A percentile compares a stretch with the other conserved stretches of the same genome.
Evolutionary conservation across 2,797 vertebrate genomes (phyloP).

Genomic region (Siniperca scherzeri): DNA sequence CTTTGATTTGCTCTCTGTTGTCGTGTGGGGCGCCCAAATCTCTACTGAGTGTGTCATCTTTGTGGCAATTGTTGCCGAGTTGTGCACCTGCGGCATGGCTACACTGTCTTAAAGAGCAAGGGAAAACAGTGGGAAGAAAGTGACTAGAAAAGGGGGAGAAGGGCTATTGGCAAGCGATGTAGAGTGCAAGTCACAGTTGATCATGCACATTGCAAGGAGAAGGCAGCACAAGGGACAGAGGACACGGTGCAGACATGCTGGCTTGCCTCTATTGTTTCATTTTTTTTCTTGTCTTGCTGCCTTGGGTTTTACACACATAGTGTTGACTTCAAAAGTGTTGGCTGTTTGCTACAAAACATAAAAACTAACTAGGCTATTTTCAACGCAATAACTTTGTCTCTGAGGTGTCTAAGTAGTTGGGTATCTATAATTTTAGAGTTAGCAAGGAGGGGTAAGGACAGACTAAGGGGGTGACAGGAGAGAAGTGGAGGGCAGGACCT

Average conservation of each 20-base stretch:
- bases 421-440: constrained; percentile 11
- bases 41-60: constrained; percentile 49
- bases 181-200: constrained; percentile 61
- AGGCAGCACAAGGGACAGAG: constrained; percentile 43
- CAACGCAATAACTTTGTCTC: not conserved
- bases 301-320: constrained; percentile 25
- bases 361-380: constrained; percentile 18
- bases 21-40: constrained; percentile 6
- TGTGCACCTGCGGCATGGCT: constrained; percentile 53
- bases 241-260: constrained; percentile 55
- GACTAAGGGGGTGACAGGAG: constrained; percentile 3
- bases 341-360: constrained; percentile 12
- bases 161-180: constrained; percentile 40
- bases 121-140: constrained; percentile 17
- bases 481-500: constrained; percentile 34
- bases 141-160: constrained; percentile 35
- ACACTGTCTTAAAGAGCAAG: constrained; percentile 35
- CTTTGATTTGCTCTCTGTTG: constrained; percentile 61
- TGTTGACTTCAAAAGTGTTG: constrained; percentile 23
- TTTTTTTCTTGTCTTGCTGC: constrained; percentile 23
- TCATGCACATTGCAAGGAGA: constrained; percentile 62
- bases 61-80: constrained; percentile 27
- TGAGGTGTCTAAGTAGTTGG: not conserved
- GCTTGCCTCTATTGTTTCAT: constrained; percentile 53
- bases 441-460: constrained; percentile 1